Evolutionary conservation across 1,140 invertebrate genomes (phyloP).

Genomic region (Trissolcus basalis): DNA sequence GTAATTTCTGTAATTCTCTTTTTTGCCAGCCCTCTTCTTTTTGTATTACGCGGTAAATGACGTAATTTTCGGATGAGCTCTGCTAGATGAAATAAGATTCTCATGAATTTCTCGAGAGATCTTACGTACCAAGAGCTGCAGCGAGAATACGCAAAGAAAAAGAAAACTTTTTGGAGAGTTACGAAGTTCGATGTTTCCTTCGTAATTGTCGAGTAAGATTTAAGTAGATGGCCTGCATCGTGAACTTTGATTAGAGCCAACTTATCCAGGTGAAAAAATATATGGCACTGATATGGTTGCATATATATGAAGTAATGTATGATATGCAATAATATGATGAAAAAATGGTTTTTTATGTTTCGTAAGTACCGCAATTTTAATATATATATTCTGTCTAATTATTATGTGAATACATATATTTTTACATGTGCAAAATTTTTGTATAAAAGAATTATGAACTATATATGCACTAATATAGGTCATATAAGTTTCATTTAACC

Average conservation of each 20-base stretch:
- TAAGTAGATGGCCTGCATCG: conserved; percentile 38
- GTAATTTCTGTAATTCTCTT: background rate
- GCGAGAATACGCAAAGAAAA: conserved; percentile 20
- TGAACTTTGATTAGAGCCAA: conserved; percentile 38
- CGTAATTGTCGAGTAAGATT: conserved; percentile 39
- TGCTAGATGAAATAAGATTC: conserved; percentile 53
- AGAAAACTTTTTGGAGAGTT: conserved; percentile 32
- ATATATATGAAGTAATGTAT: too few species aligned
- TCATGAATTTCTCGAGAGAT: conserved; percentile 47
- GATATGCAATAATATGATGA: too few species aligned
- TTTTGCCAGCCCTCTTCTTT: background rate
- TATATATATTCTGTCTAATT: too few species aligned
- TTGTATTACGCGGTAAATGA: conserved; percentile 17
- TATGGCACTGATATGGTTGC: too few species aligned
- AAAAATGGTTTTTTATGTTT: too few species aligned
- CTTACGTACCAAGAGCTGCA: conserved; percentile 9
- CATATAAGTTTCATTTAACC: too few species aligned
- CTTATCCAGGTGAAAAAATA: conserved; percentile 9
- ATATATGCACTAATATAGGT: too few species aligned
- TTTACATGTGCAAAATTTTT: too few species aligned
- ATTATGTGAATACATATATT: too few species aligned
- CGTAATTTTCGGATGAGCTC: conserved; percentile 43
- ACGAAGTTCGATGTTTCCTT: conserved; percentile 42
- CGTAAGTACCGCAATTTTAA: too few species aligned
- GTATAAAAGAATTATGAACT: too few species aligned